Percentiles rank a stretch among this genome's conserved stretches.
Evolutionary conservation across 1,140 invertebrate species (phyloP).

Genomic region (Orchestia grillus): DNA sequence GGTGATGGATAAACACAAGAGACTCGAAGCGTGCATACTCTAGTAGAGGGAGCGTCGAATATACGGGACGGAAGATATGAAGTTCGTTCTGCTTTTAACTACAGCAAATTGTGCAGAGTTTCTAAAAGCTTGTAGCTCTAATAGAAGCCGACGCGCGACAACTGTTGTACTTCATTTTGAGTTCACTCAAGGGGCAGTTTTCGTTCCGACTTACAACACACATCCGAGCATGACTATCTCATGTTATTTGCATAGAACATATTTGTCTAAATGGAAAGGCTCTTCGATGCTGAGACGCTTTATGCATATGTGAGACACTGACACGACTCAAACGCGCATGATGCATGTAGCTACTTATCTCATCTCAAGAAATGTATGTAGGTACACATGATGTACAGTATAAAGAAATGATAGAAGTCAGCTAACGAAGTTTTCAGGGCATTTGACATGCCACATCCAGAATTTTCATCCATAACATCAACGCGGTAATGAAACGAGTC

Average conservation of each 20-base stretch:
- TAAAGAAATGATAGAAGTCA: not conserved
- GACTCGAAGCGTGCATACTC: not conserved
- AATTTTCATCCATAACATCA: not conserved
- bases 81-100: not conserved
- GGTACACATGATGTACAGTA: not conserved
- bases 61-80: not conserved
- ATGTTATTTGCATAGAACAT: not conserved
- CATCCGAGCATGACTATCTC: not conserved
- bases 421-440: not conserved
- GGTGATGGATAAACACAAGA: not conserved
- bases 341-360: not conserved
- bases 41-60: not conserved
- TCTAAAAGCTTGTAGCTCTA: not conserved
- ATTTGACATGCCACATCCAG: not conserved
- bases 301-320: not conserved
- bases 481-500: not conserved
- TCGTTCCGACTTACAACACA: not conserved
- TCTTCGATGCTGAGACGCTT: not conserved
- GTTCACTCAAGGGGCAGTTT: not conserved
- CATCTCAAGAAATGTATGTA: not conserved
- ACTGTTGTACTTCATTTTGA: not conserved
- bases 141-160: not conserved
- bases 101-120: not conserved
- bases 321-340: not conserved
- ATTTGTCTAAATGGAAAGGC: not conserved